Base-by-base conservation (phyloP, 2,113 vertebrate species). In the Rhineura floridana region DNA sequence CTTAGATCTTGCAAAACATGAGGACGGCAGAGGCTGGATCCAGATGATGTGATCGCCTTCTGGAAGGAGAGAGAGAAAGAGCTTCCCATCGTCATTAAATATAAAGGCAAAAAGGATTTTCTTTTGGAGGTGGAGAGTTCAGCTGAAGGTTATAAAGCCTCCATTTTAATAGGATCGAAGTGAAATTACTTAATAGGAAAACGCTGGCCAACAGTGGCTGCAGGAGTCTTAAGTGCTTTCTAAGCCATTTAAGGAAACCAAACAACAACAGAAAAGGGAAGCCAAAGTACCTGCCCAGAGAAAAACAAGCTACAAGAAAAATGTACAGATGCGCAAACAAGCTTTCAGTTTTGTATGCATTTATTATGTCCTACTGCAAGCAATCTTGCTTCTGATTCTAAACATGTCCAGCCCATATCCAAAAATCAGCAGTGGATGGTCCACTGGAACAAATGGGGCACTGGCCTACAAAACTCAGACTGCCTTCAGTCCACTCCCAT, bases 141-240 rank as follows among this genome's bases (percentile, higher is more conserved):
- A 93, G 90, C 87, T 94, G 91, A 95, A 96, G 94, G 94, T 96
- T 95, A 95, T 87, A 95, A 95, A 94, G 91, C 93, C 83, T 89
- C 87, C 90, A 84, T 91, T 94, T 95, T 95, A 95, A 95, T 94
- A 94, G 92, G 94, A 96, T 95, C 93, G 95, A 95, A 96, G 94
- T 92, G 94, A 96, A 95, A 94, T 96, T 95, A 95, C 93, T 95
- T 95, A 95, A 95, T 95, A 93, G 92, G 94, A 93, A 95, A 95
- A 94, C 85, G 91, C 93, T 94, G 91, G 84, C 94, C 95, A 95
- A 67, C 44, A 28, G 91, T 87, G 93, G 91, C 94, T 94, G 85
- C 91, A 90, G 23, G 86, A 92, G 90, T 28, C 94, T 95, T 95
- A 95, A 95, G 95, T 92, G 94, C 93, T 94, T 94, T 95, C 88